Evolutionary conservation across 2,113 vertebrate genomes (phyloP).

Genomic region (Pygoscelis antarcticus): DNA sequence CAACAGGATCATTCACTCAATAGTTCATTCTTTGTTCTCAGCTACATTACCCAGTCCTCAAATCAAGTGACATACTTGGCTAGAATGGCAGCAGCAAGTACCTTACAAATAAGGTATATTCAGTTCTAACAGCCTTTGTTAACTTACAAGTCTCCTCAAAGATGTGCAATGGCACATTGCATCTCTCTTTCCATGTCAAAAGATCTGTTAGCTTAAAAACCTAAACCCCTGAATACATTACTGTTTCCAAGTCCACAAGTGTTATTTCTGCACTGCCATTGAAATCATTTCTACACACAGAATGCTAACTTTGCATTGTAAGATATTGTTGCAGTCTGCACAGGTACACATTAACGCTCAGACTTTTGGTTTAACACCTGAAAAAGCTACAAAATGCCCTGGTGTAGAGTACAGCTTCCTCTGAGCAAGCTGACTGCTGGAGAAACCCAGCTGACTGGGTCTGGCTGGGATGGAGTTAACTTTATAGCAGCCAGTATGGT

Average conservation of each 20-base stretch:
- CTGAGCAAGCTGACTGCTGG: neutral
- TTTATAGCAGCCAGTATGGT: neutral
- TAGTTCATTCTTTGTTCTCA: neutral
- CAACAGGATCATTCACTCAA: conserved; percentile 1
- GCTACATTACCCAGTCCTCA: neutral
- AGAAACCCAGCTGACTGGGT: neutral
- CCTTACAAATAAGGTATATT: neutral
- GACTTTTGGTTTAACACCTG: neutral
- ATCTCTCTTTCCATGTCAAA: neutral
- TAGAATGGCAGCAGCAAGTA: neutral
- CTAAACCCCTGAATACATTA: neutral
- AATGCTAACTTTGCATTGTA: neutral
- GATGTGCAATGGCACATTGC: neutral
- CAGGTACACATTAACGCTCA: neutral
- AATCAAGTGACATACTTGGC: neutral
- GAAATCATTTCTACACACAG: neutral
- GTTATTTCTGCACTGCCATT: neutral
- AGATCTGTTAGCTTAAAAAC: neutral
- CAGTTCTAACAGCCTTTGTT: neutral
- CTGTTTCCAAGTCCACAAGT: neutral
- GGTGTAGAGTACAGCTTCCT: neutral
- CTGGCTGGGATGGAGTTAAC: neutral
- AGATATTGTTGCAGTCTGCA: neutral
- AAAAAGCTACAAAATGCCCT: neutral
- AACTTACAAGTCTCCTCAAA: neutral